These are phyloP conservation scores for Agapornis canus DNA, from an alignment of 2,797 vertebrate genomes.

Conservation along the genomic window DNA sequence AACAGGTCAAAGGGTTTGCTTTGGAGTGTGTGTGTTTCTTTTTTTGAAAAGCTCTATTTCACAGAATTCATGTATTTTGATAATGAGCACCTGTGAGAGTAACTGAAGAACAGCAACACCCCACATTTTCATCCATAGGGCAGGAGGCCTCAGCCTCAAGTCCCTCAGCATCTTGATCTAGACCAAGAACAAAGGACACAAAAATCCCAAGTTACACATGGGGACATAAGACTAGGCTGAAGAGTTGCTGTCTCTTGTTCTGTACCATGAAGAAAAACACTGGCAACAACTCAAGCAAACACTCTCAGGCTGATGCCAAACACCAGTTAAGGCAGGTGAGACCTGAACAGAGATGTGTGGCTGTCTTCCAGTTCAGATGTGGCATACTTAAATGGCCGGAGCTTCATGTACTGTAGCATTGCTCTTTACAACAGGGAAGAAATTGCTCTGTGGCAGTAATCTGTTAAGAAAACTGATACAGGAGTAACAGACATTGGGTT, in stretches of 20 bases:
- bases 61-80: not conserved
- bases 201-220: not conserved
- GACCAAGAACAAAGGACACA: not conserved
- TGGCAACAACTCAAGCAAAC: not conserved
- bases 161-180: not conserved
- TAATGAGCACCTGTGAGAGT: not conserved
- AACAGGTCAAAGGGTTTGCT: not conserved
- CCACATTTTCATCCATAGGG: fast-evolving
- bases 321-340: not conserved
- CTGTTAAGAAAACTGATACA: not conserved
- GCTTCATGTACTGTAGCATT: fast-evolving
- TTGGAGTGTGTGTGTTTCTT: fast-evolving
- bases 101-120: not conserved
- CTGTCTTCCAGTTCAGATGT: not conserved
- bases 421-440: not conserved
- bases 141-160: not conserved
- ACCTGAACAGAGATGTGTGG: not conserved
- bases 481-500: not conserved
- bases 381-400: not conserved
- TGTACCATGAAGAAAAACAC: not conserved
- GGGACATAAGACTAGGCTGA: not conserved
- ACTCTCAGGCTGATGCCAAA: not conserved
- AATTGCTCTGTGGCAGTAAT: not conserved
- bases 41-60: not conserved
- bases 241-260: not conserved